phyloP scores from a whole-genome alignment of 2,797 vertebrate genomes.

The Coluber constrictor region DNA sequence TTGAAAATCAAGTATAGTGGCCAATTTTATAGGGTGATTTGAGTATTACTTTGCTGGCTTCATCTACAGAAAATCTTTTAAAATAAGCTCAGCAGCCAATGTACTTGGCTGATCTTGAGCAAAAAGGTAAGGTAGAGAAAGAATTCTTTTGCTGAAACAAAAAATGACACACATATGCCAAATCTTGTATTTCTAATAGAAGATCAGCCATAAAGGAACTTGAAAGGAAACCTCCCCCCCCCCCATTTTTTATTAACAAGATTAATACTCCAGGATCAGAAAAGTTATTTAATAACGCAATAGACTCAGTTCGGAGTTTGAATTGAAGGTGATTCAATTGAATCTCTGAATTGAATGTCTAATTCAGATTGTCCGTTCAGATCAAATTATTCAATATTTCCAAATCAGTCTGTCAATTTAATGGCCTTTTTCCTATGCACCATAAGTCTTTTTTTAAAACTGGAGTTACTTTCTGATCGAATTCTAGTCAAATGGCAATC shows the following conservation, averaged over 20 bases:
- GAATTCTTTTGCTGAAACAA: background rate
- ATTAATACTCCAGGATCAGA: background rate
- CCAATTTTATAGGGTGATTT: conserved; percentile 1
- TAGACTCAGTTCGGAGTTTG: background rate
- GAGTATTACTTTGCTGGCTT: background rate
- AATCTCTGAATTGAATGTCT: background rate
- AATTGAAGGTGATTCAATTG: background rate
- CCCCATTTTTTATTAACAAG: background rate
- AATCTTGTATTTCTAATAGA: background rate
- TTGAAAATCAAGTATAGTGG: background rate
- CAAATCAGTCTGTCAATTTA: background rate
- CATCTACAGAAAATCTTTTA: background rate
- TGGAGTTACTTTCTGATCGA: background rate
- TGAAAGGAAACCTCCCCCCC: background rate
- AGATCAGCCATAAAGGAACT: background rate
- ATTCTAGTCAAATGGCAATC: background rate
- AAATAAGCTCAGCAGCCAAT: background rate
- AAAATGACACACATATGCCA: background rate
- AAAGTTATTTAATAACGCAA: background rate
- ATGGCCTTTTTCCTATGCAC: background rate
- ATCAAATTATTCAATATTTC: background rate
- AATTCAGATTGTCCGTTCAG: background rate
- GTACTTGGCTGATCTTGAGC: background rate
- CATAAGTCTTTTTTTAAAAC: background rate
- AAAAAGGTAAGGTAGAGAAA: background rate